Evolutionary conservation across 1,140 invertebrate genomes (phyloP).

Genomic region (Brachionus asplanchnoidis): DNA sequence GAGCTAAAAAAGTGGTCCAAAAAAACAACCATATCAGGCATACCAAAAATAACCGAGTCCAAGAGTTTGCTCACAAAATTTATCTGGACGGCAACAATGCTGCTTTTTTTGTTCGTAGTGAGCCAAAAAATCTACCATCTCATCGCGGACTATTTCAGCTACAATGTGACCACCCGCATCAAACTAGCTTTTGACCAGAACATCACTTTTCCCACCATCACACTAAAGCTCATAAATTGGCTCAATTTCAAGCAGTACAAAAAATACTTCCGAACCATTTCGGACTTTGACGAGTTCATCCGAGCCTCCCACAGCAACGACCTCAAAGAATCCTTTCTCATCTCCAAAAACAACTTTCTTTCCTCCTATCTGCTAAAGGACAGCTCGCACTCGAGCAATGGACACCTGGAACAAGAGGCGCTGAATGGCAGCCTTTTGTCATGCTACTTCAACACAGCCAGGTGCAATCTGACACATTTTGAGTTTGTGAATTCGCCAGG

Average conservation of each 20-base stretch:
- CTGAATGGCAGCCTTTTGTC: neutral
- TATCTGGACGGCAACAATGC: neutral
- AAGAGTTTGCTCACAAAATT: neutral
- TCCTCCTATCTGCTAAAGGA: neutral
- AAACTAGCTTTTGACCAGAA: neutral
- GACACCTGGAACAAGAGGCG: neutral
- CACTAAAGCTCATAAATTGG: slow-evolving; percentile 18
- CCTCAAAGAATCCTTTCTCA: neutral
- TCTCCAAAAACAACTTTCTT: slow-evolving; percentile 13
- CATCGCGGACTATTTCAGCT: neutral
- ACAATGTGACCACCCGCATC: neutral
- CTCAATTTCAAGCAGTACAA: neutral
- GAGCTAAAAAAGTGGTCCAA: slow-evolving; percentile 15
- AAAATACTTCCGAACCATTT: neutral
- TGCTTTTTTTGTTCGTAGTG: neutral
- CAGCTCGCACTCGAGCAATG: neutral
- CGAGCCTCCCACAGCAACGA: neutral
- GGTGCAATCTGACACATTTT: neutral
- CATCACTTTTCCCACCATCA: slow-evolving; percentile 1
- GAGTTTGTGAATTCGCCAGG: neutral
- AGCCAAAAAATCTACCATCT: neutral
- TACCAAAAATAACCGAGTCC: slow-evolving; percentile 18
- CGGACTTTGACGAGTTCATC: neutral
- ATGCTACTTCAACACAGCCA: neutral
- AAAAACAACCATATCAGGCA: slow-evolving; percentile 11